Evolutionary conservation across 2,113 vertebrate species (phyloP).

Genomic region (Sinocyclocheilus grahami): DNA sequence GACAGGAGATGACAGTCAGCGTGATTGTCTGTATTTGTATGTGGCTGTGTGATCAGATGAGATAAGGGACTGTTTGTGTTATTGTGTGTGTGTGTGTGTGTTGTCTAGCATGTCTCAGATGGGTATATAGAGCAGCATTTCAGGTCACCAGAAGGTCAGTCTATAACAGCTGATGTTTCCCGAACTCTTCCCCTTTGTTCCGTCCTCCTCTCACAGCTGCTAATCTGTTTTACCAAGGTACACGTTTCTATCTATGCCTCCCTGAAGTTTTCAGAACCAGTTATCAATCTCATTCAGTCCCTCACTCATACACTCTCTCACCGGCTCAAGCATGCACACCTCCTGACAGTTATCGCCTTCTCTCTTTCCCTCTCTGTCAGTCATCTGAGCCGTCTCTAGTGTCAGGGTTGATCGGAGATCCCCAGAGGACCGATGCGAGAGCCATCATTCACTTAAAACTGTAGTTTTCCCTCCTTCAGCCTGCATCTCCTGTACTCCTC

Average conservation of each 20-base stretch:
- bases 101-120: background rate
- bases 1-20: background rate
- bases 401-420: constrained; percentile 31
- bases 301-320: background rate
- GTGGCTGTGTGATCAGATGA: constrained; percentile 12
- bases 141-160: constrained; percentile 31
- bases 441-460: constrained; percentile 40
- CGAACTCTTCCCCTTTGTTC: constrained; percentile 29
- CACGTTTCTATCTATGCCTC: constrained; percentile 33
- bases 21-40: constrained; percentile 31
- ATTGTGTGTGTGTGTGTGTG: background rate
- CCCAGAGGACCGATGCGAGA: constrained; percentile 25
- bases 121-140: constrained; percentile 25
- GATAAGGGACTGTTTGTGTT: background rate
- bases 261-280: constrained; percentile 56
- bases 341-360: constrained; percentile 26
- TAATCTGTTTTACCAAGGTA: constrained; percentile 28
- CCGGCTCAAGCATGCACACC: background rate
- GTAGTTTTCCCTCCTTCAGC: constrained; percentile 3
- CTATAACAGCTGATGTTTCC: constrained; percentile 36
- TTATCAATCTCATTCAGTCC: constrained; percentile 21
- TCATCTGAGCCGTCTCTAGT: constrained; percentile 7
- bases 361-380: constrained; percentile 12
- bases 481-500: constrained; percentile 3
- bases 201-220: constrained; percentile 30